Evolutionary conservation across 1,140 invertebrate species (phyloP).

Genomic region (Bilobella aurantiaca): DNA sequence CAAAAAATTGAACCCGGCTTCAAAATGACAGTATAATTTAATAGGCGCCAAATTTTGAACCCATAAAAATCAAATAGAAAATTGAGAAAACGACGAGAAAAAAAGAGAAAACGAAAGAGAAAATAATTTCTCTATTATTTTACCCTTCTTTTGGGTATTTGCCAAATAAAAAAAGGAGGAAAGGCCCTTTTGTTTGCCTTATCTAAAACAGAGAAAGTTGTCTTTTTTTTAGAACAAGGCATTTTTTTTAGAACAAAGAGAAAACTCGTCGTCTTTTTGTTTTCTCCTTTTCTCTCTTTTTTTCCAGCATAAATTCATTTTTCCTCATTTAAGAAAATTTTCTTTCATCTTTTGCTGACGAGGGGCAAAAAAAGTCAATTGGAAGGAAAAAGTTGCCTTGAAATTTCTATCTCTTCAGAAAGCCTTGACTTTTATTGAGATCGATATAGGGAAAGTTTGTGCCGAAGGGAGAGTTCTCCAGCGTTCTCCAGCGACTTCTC

Average conservation of each 20-base stretch:
- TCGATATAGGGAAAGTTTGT: conserved; percentile 11
- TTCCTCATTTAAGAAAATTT: not conserved
- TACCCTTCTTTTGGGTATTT: too few relatives aligned
- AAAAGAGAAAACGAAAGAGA: not conserved
- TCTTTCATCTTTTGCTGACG: conserved; percentile 4
- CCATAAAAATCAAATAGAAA: not conserved
- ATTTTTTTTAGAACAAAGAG: too few relatives aligned
- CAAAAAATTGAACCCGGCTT: too few relatives aligned
- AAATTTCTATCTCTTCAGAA: too few relatives aligned
- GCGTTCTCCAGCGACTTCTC: not conserved
- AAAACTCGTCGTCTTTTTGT: too few relatives aligned
- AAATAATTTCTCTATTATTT: conserved; percentile 12
- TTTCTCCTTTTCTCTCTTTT: not conserved
- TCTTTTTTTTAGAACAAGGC: too few relatives aligned
- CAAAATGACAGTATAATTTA: too few relatives aligned
- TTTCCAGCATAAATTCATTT: not conserved
- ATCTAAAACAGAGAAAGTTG: too few relatives aligned
- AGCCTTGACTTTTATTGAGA: conserved; percentile 27
- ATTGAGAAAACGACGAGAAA: conserved; percentile 1
- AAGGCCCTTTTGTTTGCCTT: too few relatives aligned
- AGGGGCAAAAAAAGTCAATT: not conserved
- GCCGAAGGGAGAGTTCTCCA: not conserved
- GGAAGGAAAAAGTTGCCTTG: not conserved
- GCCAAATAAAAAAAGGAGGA: too few relatives aligned
- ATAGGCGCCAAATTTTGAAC: not conserved